Evolutionary conservation across 2,797 vertebrate genomes (phyloP), one percentile per base, ranked within the genome.

Genomic region (Cossypha heuglini): DNA sequence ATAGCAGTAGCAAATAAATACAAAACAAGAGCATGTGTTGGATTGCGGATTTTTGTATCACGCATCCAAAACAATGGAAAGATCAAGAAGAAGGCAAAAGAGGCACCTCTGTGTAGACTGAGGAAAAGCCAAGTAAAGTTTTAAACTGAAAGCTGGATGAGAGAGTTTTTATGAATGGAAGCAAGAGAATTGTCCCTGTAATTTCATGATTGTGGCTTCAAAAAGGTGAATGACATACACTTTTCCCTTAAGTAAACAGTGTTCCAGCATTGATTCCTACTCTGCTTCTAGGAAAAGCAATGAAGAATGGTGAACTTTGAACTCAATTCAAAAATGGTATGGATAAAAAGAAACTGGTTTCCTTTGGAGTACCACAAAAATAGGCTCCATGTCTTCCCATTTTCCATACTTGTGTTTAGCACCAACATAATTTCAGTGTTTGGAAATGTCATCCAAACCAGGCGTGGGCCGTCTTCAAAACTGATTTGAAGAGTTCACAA

Each of bases 11-110:
- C 19, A 79, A 72, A 76, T 15, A 89, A 78, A 61, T 45, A 51
- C 7, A 29, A 55, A 66, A 67, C 1, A 5, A 79, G 26, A 35
- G 1, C 4, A 26, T 3, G 4, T 22, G 1, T 4, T 42, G 6
- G 31, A 31, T 14, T 37, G 31, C 0, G 0, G 31, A 28, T 71
- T 46, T 80, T 84, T 59, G 10, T 24, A 25, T 55, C 7, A 24
- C 5, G 14, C 8, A 59, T 37, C 14, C 28, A 83, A 81, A 83
- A 18, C 13, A 77, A 52, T 5, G 9, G 40, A 63, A 92, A 58
- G 25, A 69, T 51, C 13, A 67, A 13, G 7, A 37, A 71, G 14
- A 54, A 74, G 20, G 24, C 21, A 86, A 83, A 73, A 43, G 4
- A 29, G 33, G 67, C 1, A 12, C 29, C 17, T 58, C 20, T 11